Base-by-base conservation (phyloP, 2,797 vertebrate species). In the Meda fulgida region DNA sequence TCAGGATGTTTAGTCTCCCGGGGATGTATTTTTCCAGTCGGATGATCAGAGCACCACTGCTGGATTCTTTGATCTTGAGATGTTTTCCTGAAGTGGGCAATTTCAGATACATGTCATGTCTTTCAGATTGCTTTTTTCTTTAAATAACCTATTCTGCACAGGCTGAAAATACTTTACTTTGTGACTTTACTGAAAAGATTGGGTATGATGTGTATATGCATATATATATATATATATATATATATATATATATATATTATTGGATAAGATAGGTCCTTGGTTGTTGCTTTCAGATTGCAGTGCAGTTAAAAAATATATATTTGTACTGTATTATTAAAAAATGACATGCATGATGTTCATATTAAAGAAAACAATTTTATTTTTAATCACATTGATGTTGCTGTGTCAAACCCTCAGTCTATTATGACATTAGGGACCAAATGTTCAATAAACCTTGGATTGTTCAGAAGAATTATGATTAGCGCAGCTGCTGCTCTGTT, bases 1-100 rank as follows among this genome's bases (percentile, higher is more conserved):
- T 63, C 60, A 21, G 60, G 43, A 77, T 77, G 81, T 83, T 83
- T 67, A 83, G 81, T 75, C 71, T 83, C 40, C 53, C 3, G 9
- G 58, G 70, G 81, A 75, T 51, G 29, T 48, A 9, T 69, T 66
- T 80, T 34, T 29, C 29, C 43, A 75, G 26, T 66, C 29, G 26
- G 63, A 34, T 73, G 34, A 71, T 81, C 80, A 29, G 58, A 79
- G 23, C 31, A 65, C 3, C 38, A 8, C 43, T 13, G 81, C 71
- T 29, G 71, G 31, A 53, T 53, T 75, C 43, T 76, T 83, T 83
- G 58, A 76, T 67, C 58, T 67, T 38, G 43, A 66, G 70, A 66
- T 53, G 81, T 38, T 23, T 36, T 65, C 60, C 73, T 66, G 21
- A 38, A 73, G 43, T 13, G 31, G 58, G 36, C 13, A 2, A 14